Evolutionary conservation across 2,113 vertebrate species (phyloP), one percentile per base, ranked within the genome.

Genomic region (Trochalopteron elliotii): DNA sequence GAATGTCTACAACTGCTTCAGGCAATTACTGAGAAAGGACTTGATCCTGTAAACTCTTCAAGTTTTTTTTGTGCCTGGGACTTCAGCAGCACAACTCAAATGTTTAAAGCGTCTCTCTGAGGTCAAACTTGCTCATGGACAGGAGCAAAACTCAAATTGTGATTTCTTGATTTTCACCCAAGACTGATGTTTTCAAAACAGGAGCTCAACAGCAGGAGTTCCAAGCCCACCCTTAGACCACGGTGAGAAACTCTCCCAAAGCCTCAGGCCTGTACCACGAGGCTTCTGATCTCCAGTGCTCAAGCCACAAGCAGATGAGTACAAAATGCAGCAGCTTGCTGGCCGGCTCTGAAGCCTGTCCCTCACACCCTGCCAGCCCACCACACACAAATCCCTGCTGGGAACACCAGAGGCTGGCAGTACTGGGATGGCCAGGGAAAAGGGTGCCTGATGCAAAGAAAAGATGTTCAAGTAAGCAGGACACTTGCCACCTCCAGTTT

Each of bases 241-340:
- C n/a, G 52, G 37, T 0, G 0, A 44, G 55, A 39, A 35, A n/a
- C 33, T 37, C 42, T 59, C 15, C 0, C 11, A 55, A 45, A 61
- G 33, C 23, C 49, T 55, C 35, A 75, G 9, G 40, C 14, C 60
- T 74, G 50, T 15, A n/a, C 18, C 28, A 39, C 0, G 0, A 5
- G 4, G 52, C 31, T 60, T 78, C 60, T 37, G 10, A 49, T 35
- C 56, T 68, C 74, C 12, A 22, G n/a, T 10, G 25, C 59, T 65
- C 60, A 42, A 35, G n/a, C 39, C 69, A 67, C 47, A 40, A 9
- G 44, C 44, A 69, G 63, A 1, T 10, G 27, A 83, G 42, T 5
- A 61, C 25, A 37, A 67, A 69, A 56, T 7, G 12, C 49, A 70
- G 52, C 15, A 16, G 24, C 18, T 12, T 71, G 12, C 42, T 81